phyloP scores from a whole-genome alignment of 2,888 invertebrate species.

The Nomada flava region DNA sequence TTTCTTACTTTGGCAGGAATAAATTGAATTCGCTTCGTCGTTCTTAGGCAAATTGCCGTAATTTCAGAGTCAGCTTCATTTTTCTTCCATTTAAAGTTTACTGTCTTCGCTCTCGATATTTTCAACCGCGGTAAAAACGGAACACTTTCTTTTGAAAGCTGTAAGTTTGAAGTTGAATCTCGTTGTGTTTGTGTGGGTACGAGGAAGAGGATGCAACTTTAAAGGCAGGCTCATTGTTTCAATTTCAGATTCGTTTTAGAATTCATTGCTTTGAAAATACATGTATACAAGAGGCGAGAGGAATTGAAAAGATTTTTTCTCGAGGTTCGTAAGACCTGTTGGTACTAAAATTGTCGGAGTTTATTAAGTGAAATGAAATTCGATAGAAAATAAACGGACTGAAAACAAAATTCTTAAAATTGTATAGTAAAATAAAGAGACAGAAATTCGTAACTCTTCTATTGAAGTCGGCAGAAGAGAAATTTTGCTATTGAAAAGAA shows the following conservation, averaged over 20 bases:
- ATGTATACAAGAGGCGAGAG: too few relatives aligned
- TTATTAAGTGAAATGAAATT: too few relatives aligned
- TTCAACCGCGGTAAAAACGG: background rate
- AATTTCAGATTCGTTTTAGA: background rate
- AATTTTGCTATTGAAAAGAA: too few relatives aligned
- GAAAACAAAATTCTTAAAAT: too few relatives aligned
- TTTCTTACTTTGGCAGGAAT: background rate
- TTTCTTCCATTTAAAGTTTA: constrained; percentile 13
- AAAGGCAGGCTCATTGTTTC: background rate
- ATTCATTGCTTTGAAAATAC: too few relatives aligned
- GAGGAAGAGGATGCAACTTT: background rate
- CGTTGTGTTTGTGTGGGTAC: background rate
- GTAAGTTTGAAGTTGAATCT: background rate
- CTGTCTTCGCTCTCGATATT: background rate
- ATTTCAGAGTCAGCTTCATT: constrained; percentile 12
- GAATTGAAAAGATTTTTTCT: too few relatives aligned
- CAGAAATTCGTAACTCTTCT: too few relatives aligned
- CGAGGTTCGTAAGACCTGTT: too few relatives aligned
- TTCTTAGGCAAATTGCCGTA: constrained; percentile 34
- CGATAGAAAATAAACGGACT: too few relatives aligned
- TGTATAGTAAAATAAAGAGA: too few relatives aligned
- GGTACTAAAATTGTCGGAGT: too few relatives aligned
- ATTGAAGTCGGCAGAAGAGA: too few relatives aligned
- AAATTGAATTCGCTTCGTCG: constrained; percentile 22
- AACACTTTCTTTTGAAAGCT: constrained; percentile 3